Percentiles rank a stretch among this genome's conserved stretches.
These are phyloP conservation scores for Prionailurus viverrinus DNA, from an alignment of 2,113 vertebrate species.

Conservation along the genomic window DNA sequence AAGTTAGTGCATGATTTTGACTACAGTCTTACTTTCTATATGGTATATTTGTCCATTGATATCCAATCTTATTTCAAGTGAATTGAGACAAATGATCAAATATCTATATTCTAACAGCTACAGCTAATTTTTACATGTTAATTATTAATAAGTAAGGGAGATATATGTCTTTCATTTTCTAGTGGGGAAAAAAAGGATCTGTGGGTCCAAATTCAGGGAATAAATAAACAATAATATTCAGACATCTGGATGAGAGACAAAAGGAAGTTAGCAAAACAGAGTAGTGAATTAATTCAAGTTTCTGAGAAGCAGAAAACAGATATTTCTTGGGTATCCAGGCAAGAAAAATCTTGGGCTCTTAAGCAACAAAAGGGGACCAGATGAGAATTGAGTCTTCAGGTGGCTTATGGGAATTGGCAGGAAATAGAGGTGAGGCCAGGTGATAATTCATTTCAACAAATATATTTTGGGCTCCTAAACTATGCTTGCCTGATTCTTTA, in stretches of 20 bases:
- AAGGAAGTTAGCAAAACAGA: slow-evolving; percentile 5
- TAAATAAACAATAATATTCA: slow-evolving; percentile 22
- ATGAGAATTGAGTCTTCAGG: background rate
- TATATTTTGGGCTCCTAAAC: background rate
- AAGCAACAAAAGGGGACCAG: background rate
- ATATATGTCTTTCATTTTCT: background rate
- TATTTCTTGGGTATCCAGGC: background rate
- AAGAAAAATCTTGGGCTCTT: background rate
- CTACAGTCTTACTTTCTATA: background rate
- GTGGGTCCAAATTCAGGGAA: background rate
- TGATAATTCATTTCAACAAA: background rate
- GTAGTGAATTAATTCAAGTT: background rate
- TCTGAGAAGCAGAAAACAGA: background rate
- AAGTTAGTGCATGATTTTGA: background rate
- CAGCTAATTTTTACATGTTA: background rate
- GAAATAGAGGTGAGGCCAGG: background rate
- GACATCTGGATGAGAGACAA: slow-evolving; percentile 3
- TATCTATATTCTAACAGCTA: background rate
- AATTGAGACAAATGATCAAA: slow-evolving; percentile 5
- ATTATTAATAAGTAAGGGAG: slow-evolving; percentile 28
- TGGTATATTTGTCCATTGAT: background rate
- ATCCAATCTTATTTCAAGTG: background rate
- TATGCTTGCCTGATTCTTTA: background rate
- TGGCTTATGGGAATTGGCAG: background rate
- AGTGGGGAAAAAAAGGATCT: background rate